Conservation (phyloP, 2,888 invertebrate genomes). For the Hirtodrosophila cameraria region DNA sequence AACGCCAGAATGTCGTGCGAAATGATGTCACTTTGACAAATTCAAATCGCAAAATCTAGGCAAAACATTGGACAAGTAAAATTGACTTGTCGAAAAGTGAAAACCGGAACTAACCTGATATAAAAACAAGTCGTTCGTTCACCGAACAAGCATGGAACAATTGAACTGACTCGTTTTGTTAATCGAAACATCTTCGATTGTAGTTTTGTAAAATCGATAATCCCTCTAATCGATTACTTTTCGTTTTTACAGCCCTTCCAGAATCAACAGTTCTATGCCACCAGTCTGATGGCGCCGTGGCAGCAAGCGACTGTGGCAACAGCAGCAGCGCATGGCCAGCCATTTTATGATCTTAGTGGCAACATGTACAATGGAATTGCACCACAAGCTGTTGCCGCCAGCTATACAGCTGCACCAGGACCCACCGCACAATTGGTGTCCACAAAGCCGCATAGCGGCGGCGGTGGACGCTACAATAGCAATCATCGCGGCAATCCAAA, state of each 20-base stretch:
- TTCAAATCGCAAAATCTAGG: too few species aligned
- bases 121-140: too few species aligned
- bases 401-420: slow-evolving; percentile 78
- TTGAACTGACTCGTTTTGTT: too few species aligned
- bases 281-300: slow-evolving; percentile 86
- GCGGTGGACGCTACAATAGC: slow-evolving; percentile 76
- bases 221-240: too few species aligned
- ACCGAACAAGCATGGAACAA: too few species aligned
- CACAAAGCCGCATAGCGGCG: slow-evolving; percentile 72
- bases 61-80: too few species aligned
- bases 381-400: slow-evolving; percentile 87
- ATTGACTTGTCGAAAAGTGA: too few species aligned
- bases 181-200: too few species aligned
- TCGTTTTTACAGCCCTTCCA: slow-evolving; percentile 85
- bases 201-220: too few species aligned
- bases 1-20: too few species aligned
- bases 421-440: slow-evolving; percentile 72
- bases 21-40: too few species aligned
- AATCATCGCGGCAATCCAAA: slow-evolving; percentile 80
- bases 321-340: slow-evolving; percentile 84
- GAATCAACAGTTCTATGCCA: slow-evolving; percentile 87
- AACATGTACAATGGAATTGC: slow-evolving; percentile 90
- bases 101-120: too few species aligned
- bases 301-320: slow-evolving; percentile 84
- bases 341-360: slow-evolving; percentile 88